Base-by-base conservation (phyloP, 2,113 vertebrate species). In the Cyrtonyx montezumae region DNA sequence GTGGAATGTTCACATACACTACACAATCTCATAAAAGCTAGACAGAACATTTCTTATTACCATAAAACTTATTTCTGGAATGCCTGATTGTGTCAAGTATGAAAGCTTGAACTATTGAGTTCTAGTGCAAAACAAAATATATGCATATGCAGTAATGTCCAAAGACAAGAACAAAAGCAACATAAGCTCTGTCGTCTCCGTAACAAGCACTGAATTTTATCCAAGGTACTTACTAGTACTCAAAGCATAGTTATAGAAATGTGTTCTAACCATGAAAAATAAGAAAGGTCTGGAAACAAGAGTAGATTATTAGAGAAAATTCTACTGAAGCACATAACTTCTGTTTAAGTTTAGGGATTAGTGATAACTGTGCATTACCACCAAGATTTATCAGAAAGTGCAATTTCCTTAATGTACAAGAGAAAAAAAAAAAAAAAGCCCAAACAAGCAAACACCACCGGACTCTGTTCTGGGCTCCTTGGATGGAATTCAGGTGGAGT, bases 111-210 rank as follows among this genome's bases (percentile, higher is more conserved):
- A 82, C 63, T 75, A 87, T 6, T 71, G 2, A 8, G 22, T 2
- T 71, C n/a, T 55, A 49, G 17, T 37, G 20, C 7, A 78, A 74
- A 51, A 58, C 70, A 87, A 34, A 34, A 34, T 14, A 28, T 30
- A 12, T 0, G 0, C 17, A 62, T 66, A 78, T 85, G 13, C 16
- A 49, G 28, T 40, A 68, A 8, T 4, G 75, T 45, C 16, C 23
- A 76, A 80, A 74, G 45, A 43, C 59, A 80, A 18, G 17, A 53
- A 67, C 6, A 25, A 17, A 74, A 75, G 23, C 11, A 3, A 32
- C 20, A 68, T 32, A 81, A 48, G 22, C 36, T 79, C 36, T 34
- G 6, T 78, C 4, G 16, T 91, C 7, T 87, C 8, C 12, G 7
- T 62, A 36, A 15, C 36, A 78, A 80, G 17, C 12, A n/a, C 10